Base-by-base conservation (phyloP, 1,140 invertebrate genomes). In the Uloborus diversus region DNA sequence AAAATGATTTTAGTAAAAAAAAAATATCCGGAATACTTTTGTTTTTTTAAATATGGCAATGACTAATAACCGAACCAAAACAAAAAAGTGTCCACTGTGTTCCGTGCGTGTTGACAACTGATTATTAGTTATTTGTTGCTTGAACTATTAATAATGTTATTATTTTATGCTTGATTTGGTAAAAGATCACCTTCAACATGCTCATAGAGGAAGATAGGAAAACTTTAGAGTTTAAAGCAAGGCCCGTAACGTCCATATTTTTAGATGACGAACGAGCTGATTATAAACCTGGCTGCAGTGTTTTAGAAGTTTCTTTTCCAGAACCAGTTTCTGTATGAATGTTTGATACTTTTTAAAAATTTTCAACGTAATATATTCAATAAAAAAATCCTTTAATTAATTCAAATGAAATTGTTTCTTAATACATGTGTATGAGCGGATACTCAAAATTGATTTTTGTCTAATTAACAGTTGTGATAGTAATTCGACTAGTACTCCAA, bases 201-300 rank as follows among this genome's bases (percentile, higher is more conserved):
- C 64, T 37, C 5, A 49, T 68, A 17, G 14, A 30, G 20, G 73
- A 78, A 13, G 51, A 51, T n/a, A 68, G 25, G 32, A 71, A 75
- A 42, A 13, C 49, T 1, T 68, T 81, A 64, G 79, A 81, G n/a
- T 75, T 57, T 59, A 81, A 65, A 20, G 69, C 69, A n/a, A 75
- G 61, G 17, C 61, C 69, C 9, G 69, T 70, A 17, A 42, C 75
- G 49, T 56, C 69, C 3, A 66, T 81, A 17, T 68, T 75, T 32
- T 32, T 81, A 4, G 79, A 81, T 28, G 79, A 81, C 59, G 69
- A 75, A 13, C 42, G 70, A 61, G 51, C 70, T 4, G 79, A 81
- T 51, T 66, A 66, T 27, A 66, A 71, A 37, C 61, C 79, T 35
- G 79, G 79, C 4, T 81, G 79, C 20, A 68, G 79, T 68, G 64